phyloP scores from a whole-genome alignment of 2,113 vertebrate genomes.

The Collichthys lucidus region DNA sequence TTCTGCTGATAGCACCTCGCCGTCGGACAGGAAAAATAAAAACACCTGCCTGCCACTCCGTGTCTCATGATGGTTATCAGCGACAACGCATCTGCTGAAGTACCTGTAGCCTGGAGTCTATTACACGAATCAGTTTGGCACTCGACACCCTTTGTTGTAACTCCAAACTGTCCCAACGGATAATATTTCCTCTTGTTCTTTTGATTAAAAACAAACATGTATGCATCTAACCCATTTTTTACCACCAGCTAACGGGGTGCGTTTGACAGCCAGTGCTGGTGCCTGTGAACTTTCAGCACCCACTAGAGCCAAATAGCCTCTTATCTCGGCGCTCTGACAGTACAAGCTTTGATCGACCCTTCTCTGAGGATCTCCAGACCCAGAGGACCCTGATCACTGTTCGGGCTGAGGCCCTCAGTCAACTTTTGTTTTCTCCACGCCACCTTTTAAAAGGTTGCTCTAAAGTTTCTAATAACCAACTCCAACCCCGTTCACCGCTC shows the following conservation, averaged over 20 bases:
- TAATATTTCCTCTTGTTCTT: conserved; percentile 17
- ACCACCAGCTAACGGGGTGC: conserved; percentile 4
- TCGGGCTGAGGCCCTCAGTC: neutral
- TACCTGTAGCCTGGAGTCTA: conserved; percentile 10
- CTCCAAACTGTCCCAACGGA: conserved; percentile 7
- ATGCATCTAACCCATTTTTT: conserved; percentile 4
- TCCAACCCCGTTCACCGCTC: conserved; percentile 8
- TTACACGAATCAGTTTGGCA: neutral
- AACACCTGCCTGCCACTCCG: conserved; percentile 24
- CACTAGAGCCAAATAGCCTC: conserved; percentile 87
- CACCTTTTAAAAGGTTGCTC: neutral
- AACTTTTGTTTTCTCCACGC: too few relatives aligned
- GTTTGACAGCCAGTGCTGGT: conserved; percentile 39
- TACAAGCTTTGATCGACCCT: conserved; percentile 80
- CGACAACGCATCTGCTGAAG: conserved; percentile 26
- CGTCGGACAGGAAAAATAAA: neutral
- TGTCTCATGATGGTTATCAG: conserved; percentile 38
- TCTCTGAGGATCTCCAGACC: conserved; percentile 81
- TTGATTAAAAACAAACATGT: conserved; percentile 6
- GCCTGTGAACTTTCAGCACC: conserved; percentile 68
- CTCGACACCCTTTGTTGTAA: neutral
- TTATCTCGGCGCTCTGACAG: conserved; percentile 85
- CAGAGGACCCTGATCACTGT: conserved; percentile 4
- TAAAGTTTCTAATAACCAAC: neutral
- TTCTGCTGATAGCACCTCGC: neutral